phyloP scores from a whole-genome alignment of 2,888 invertebrate genomes.

The Volucella inanis region DNA sequence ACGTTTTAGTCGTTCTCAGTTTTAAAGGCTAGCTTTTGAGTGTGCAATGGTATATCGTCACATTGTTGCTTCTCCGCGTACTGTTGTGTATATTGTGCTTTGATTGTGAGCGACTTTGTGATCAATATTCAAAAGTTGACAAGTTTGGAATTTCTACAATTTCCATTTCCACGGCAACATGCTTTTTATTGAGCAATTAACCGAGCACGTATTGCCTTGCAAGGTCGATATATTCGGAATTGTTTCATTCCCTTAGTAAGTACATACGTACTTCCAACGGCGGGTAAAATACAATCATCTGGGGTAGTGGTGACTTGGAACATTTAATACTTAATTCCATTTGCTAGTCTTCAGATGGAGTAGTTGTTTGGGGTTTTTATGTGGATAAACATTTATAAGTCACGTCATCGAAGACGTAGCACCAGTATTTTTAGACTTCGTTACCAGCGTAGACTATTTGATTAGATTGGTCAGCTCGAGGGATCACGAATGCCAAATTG shows the following conservation, averaged over 20 bases:
- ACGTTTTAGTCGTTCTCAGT: constrained; percentile 63
- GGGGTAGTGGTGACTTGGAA: no score
- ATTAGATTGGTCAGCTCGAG: no score
- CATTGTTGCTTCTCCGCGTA: constrained; percentile 4
- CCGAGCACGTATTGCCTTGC: constrained; percentile 1
- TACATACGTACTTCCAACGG: no score
- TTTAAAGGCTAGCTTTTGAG: constrained; percentile 56
- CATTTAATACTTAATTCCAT: neutral
- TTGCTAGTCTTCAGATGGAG: neutral
- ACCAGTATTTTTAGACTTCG: no score
- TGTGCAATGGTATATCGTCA: constrained; percentile 27
- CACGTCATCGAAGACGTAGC: no score
- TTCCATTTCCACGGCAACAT: constrained; percentile 14
- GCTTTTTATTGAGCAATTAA: constrained; percentile 50
- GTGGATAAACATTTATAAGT: no score
- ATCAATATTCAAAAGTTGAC: constrained; percentile 48
- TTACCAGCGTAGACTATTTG: no score
- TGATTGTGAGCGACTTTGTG: constrained; percentile 32
- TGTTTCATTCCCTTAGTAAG: no score
- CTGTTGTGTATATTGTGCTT: constrained; percentile 1
- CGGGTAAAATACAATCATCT: no score
- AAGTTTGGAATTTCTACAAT: neutral
- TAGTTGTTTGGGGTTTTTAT: no score
- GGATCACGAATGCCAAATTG: no score
- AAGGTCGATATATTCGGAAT: constrained; percentile 2